Percentiles rank a stretch among this genome's conserved stretches.
Evolutionary conservation across 1,140 invertebrate species (phyloP).

Genomic region (Heliconius hermathena): DNA sequence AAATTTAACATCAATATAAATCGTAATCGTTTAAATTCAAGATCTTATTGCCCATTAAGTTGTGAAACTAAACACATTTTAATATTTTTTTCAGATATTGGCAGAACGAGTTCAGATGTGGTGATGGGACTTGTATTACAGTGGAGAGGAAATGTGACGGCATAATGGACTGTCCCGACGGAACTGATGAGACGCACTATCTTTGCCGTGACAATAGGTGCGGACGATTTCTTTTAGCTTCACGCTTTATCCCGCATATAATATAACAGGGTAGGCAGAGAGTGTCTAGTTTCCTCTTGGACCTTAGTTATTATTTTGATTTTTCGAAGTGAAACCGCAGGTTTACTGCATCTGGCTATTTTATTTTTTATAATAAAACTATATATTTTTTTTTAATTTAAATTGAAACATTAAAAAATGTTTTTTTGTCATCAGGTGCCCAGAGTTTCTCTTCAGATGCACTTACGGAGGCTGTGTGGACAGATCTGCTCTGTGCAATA

Average conservation of each 20-base stretch:
- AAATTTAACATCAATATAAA: neutral
- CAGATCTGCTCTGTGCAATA: neutral
- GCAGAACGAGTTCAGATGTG: conserved; percentile 73
- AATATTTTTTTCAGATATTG: neutral
- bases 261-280: neutral
- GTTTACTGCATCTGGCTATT: no score
- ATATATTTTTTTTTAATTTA: no score
- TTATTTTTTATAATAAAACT: no score
- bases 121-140: conserved; percentile 83
- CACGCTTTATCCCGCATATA: neutral
- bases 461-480: conserved; percentile 7
- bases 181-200: conserved; percentile 83
- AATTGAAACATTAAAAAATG: neutral
- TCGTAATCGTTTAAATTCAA: neutral
- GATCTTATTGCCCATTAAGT: no score
- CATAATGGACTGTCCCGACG: conserved; percentile 48
- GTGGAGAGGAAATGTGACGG: conserved; percentile 82
- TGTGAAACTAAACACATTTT: neutral
- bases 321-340: no score
- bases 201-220: conserved; percentile 68
- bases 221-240: neutral
- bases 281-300: neutral
- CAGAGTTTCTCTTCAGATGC: conserved; percentile 40
- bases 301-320: no score
- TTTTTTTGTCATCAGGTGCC: conserved; percentile 53